These are phyloP conservation scores for Spilosoma lubricipeda DNA, from an alignment of 2,888 invertebrate species.

Conservation along the genomic window DNA sequence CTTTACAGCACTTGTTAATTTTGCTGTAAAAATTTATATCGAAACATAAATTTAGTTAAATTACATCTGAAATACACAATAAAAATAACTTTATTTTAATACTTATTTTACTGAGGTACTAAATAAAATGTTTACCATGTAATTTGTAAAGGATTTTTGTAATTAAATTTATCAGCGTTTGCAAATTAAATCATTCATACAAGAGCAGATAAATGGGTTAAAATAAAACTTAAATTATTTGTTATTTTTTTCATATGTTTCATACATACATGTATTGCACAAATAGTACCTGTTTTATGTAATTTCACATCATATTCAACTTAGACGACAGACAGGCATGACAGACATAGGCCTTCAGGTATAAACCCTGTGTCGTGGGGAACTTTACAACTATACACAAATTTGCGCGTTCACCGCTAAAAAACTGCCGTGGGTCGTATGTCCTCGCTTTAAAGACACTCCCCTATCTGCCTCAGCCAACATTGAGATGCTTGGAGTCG, in stretches of 20 bases:
- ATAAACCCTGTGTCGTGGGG: too few species aligned
- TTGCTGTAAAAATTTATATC: background rate
- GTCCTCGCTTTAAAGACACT: too few species aligned
- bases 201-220: background rate
- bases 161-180: background rate
- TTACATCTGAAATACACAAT: background rate
- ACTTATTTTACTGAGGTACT: background rate
- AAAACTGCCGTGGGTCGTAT: too few species aligned
- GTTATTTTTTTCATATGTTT: too few species aligned
- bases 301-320: background rate
- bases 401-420: too few species aligned
- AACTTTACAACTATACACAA: too few species aligned
- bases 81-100: background rate
- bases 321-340: too few species aligned
- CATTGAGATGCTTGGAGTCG: too few species aligned
- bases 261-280: too few species aligned
- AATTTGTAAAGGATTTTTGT: background rate
- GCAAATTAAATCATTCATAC: background rate
- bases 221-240: too few species aligned
- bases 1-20: constrained; percentile 2
- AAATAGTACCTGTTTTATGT: background rate
- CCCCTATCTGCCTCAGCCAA: too few species aligned
- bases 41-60: background rate
- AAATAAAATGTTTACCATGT: background rate
- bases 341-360: too few species aligned